A percentile compares a stretch with the other conserved stretches of the same genome.
Conservation (phyloP, 2,797 vertebrate species). For the Sebastes itinus region DNA sequence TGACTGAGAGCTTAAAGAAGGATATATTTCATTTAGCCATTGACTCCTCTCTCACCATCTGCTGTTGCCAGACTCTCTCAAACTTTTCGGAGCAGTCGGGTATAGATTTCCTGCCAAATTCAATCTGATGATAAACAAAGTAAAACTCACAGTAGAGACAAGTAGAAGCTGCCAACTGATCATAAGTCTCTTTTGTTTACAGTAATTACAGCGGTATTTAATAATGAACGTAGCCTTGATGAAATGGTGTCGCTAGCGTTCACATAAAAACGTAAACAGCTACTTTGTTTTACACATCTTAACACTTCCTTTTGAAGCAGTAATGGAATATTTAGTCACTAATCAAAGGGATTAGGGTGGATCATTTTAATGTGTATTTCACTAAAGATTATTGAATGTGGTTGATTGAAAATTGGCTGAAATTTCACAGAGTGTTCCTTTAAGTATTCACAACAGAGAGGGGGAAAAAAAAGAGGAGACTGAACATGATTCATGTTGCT, state of each 20-base stretch:
- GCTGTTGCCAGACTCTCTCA: background rate
- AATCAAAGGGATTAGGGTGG: background rate
- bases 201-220: background rate
- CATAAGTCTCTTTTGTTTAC: background rate
- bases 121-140: background rate
- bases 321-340: background rate
- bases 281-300: background rate
- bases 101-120: background rate
- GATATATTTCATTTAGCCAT: background rate
- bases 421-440: background rate
- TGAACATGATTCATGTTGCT: conserved; percentile 22
- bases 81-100: background rate
- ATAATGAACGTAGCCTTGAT: background rate
- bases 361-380: background rate
- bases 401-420: background rate
- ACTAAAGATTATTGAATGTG: background rate
- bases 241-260: background rate
- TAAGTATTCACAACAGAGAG: background rate
- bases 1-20: background rate
- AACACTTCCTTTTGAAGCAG: background rate
- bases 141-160: background rate
- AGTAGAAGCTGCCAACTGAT: background rate
- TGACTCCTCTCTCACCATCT: background rate
- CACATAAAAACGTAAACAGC: background rate
- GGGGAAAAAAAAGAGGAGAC: background rate